A percentile compares a stretch with the other conserved stretches of the same genome.
Evolutionary conservation across 2,888 invertebrate genomes (phyloP).

Genomic region (Nowickia ferox): DNA sequence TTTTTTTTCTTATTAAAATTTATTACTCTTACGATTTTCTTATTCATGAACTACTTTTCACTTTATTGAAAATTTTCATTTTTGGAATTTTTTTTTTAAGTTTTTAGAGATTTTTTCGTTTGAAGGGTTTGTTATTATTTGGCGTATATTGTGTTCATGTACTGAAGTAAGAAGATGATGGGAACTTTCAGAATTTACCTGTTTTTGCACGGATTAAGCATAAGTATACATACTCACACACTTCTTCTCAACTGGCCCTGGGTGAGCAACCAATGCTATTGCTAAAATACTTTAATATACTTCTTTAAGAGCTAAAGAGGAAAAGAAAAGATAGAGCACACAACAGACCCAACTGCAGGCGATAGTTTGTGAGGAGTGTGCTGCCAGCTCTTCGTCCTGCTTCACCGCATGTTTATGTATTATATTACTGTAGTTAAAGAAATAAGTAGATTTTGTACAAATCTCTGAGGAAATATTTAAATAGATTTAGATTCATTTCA

Average conservation of each 20-base stretch:
- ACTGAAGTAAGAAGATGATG: too few relatives aligned
- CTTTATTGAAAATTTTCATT: too few relatives aligned
- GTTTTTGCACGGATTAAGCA: too few relatives aligned
- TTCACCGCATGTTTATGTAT: neutral
- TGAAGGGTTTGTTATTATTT: too few relatives aligned
- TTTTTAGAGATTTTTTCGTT: too few relatives aligned
- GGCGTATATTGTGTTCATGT: too few relatives aligned
- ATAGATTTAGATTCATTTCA: constrained; percentile 61
- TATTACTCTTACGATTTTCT: too few relatives aligned
- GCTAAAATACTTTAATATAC: neutral
- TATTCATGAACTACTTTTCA: too few relatives aligned
- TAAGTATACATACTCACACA: too few relatives aligned
- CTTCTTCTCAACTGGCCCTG: constrained; percentile 49
- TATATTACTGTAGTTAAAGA: neutral
- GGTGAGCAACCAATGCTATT: constrained; percentile 27
- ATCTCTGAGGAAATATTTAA: constrained; percentile 66
- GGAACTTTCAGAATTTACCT: too few relatives aligned
- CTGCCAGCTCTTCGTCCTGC: neutral
- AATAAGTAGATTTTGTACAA: constrained; percentile 47
- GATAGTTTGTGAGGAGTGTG: neutral
- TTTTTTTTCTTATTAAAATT: too few relatives aligned
- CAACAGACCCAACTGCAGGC: neutral
- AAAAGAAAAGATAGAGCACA: neutral
- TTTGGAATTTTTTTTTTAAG: too few relatives aligned
- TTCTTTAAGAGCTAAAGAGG: neutral